These are phyloP conservation scores for Petrocephalus sullivani DNA, from an alignment of 2,797 vertebrate species.

Conservation along the genomic window DNA sequence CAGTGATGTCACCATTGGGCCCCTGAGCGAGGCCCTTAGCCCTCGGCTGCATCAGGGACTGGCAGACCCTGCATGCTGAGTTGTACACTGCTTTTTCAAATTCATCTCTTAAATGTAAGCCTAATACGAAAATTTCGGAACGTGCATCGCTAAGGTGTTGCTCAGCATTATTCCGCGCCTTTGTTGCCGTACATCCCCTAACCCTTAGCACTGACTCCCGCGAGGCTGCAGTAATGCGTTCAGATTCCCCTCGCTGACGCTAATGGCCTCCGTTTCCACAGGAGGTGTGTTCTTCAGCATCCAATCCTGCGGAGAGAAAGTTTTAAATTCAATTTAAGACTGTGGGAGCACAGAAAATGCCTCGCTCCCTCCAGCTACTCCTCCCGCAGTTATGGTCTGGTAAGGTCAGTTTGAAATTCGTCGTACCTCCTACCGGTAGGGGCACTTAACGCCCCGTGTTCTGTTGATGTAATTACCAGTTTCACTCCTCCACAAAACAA, in stretches of 20 bases:
- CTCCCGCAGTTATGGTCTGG: not conserved
- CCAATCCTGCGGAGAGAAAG: constrained; percentile 36
- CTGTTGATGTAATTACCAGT: not conserved
- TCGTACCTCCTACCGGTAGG: not conserved
- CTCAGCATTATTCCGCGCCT: constrained; percentile 54
- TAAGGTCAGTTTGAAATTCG: constrained; percentile 11
- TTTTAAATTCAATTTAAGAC: constrained; percentile 50
- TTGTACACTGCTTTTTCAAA: not conserved
- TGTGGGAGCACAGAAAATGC: constrained; percentile 31
- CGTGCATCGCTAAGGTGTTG: constrained; percentile 46
- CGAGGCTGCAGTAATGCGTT: constrained; percentile 50
- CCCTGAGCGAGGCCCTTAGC: not conserved
- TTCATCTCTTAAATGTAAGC: constrained; percentile 27
- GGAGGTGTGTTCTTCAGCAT: constrained; percentile 40
- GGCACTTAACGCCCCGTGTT: not conserved
- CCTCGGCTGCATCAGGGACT: not conserved
- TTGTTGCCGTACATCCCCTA: constrained; percentile 49
- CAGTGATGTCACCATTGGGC: not conserved
- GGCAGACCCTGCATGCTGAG: not conserved
- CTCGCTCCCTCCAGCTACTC: constrained; percentile 19
- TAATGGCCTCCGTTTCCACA: constrained; percentile 50
- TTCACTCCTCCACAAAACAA: not conserved
- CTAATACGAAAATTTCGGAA: constrained; percentile 42
- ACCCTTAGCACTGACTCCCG: constrained; percentile 48
- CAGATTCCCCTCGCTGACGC: constrained; percentile 56